A percentile compares a stretch with the other conserved stretches of the same genome.
These are phyloP conservation scores for Perizoma affinitatum DNA, from an alignment of 2,888 invertebrate genomes.

Conservation along the genomic window DNA sequence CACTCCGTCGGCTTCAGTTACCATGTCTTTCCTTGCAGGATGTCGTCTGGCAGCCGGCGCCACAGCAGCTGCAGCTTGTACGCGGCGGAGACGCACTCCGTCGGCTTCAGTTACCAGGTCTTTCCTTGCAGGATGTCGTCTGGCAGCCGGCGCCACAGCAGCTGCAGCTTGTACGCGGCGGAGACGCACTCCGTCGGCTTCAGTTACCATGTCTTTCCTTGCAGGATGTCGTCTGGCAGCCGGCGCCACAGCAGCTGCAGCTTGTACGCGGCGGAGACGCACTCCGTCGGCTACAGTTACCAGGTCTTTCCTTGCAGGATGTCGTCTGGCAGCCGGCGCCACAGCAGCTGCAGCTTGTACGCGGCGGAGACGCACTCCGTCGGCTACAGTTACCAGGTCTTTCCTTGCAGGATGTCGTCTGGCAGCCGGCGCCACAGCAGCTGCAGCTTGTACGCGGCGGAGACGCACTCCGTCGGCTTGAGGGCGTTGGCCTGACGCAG, in stretches of 20 bases:
- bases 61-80: conserved; percentile 94
- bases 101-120: conserved; percentile 83
- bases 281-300: conserved; percentile 86
- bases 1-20: conserved; percentile 89
- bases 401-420: conserved; percentile 36
- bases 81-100: conserved; percentile 90
- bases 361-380: conserved; percentile 91
- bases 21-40: neutral
- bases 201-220: neutral
- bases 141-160: conserved; percentile 88
- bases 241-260: conserved; percentile 92
- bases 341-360: conserved; percentile 94
- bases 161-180: conserved; percentile 94
- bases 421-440: conserved; percentile 88
- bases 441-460: conserved; percentile 94
- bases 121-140: conserved; percentile 36
- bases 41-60: conserved; percentile 79
- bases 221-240: conserved; percentile 56
- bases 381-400: conserved; percentile 71
- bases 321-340: conserved; percentile 82
- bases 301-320: too few relatives aligned
- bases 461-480: conserved; percentile 89
- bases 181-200: conserved; percentile 90
- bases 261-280: conserved; percentile 92
- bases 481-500: conserved; percentile 85